Percentiles rank a stretch among this genome's conserved stretches.
These are phyloP conservation scores for Bombylius major DNA, from an alignment of 2,888 invertebrate genomes.

Conservation along the genomic window DNA sequence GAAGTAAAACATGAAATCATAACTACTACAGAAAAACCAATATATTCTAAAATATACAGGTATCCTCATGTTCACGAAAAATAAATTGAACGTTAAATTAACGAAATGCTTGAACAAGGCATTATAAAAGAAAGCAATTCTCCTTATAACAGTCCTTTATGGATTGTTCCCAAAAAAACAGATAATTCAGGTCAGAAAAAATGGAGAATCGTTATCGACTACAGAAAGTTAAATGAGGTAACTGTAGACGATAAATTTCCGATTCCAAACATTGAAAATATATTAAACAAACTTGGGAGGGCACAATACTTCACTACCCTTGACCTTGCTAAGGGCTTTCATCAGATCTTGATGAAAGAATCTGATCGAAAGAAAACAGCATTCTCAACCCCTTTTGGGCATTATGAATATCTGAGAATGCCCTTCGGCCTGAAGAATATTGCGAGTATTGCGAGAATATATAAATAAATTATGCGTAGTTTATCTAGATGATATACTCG, in stretches of 20 bases:
- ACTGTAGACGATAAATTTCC: slow-evolving; percentile 15
- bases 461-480: slow-evolving; percentile 4
- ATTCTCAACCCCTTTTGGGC: slow-evolving; percentile 2
- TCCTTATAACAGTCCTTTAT: slow-evolving; percentile 14
- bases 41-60: slow-evolving; percentile 11
- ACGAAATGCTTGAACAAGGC: slow-evolving; percentile 7
- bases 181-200: slow-evolving; percentile 10
- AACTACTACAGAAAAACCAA: slow-evolving; percentile 7
- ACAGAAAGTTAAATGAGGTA: slow-evolving; percentile 6
- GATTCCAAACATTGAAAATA: slow-evolving; percentile 14
- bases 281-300: slow-evolving; percentile 12
- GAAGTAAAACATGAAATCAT: slow-evolving; percentile 10
- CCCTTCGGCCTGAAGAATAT: slow-evolving; percentile 7
- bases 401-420: slow-evolving; percentile 9
- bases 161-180: slow-evolving; percentile 12
- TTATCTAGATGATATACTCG: slow-evolving; percentile 10
- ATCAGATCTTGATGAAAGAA: slow-evolving; percentile 8
- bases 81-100: slow-evolving; percentile 10
- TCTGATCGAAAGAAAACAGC: slow-evolving; percentile 8
- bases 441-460: background rate
- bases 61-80: slow-evolving; percentile 12
- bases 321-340: slow-evolving; percentile 11
- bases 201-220: slow-evolving; percentile 13
- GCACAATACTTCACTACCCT: slow-evolving; percentile 10
- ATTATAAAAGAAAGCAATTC: slow-evolving; percentile 9